Base-by-base conservation (phyloP, 2,888 invertebrate genomes). In the Drosophila peninsularis region DNA sequence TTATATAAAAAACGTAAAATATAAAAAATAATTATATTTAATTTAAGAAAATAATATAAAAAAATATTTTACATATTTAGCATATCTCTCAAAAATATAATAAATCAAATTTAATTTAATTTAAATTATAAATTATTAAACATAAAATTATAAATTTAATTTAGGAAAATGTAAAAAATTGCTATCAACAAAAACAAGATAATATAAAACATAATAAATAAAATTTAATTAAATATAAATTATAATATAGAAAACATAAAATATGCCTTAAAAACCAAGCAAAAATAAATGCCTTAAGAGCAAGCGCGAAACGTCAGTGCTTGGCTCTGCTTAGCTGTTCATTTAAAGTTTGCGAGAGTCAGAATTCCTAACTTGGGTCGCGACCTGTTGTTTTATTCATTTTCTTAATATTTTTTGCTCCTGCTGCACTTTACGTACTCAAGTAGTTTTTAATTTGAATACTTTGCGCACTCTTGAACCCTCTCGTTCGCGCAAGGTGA, bases 391-490 rank as follows among this genome's bases (percentile, higher is more conserved):
- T 41, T 71, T 50, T 44, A 54, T 56, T 68, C 62, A 41, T 32
- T 67, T 42, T 50, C 30, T 47, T 47, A 47, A n/a, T 27, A 27
- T 36, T 19, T 36, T 21, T 49, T 10, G 14, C 49, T 14, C 21
- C 37, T 62, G 49, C 62, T 80, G 69, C 82, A 64, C 63, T 69
- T 76, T 55, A 60, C 66, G 57, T 52, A 65, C 72, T 79, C 50
- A 77, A 87, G 87, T 87, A 74, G 79, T 78, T 87, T 87, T 87
- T 89, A 87, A 89, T 89, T 89, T 84, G 85, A 84, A 84, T 84
- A 87, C 85, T 89, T 89, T 70, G 61, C 71, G 71, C 69, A 55
- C 72, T 76, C 61, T 71, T 65, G 42, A 76, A 64, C 32, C 24
- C 49, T 62, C 53, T 42, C 21, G 17, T 14, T 11, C 42, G 52